Conservation (phyloP, 1,140 invertebrate genomes). For the Oryctes rhinoceros region DNA sequence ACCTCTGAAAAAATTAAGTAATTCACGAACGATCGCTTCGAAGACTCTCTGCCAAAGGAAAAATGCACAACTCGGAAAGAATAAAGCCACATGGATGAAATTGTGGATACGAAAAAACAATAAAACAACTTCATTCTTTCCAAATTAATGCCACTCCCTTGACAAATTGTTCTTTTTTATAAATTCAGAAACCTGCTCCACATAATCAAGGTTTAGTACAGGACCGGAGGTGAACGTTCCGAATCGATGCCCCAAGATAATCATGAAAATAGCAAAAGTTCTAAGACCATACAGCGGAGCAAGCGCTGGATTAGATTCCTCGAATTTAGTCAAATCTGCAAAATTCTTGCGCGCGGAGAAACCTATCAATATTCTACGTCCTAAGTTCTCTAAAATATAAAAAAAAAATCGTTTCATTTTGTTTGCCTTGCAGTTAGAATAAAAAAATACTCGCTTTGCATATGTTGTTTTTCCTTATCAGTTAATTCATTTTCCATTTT, state of each 20-base stretch:
- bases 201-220: slow-evolving; percentile 63
- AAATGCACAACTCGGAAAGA: too few species aligned
- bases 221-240: slow-evolving; percentile 64
- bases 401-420: not conserved
- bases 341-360: slow-evolving; percentile 64
- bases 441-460: slow-evolving; percentile 51
- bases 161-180: not conserved
- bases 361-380: slow-evolving; percentile 48
- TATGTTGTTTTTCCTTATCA: slow-evolving; percentile 47
- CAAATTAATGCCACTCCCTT: too few species aligned
- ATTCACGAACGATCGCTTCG: not conserved
- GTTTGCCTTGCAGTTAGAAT: not conserved
- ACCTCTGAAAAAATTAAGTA: slow-evolving; percentile 53
- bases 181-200: slow-evolving; percentile 61
- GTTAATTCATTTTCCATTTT: slow-evolving; percentile 43
- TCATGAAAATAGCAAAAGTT: slow-evolving; percentile 63
- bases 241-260: slow-evolving; percentile 64
- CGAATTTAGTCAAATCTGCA: slow-evolving; percentile 57
- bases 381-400: slow-evolving; percentile 18
- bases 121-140: too few species aligned
- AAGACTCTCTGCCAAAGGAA: too few species aligned
- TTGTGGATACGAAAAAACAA: too few species aligned
- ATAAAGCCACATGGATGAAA: too few species aligned
- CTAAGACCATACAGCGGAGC: slow-evolving; percentile 64
- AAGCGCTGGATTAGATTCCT: slow-evolving; percentile 61